Evolutionary conservation across 2,113 vertebrate species (phyloP).

Genomic region (Craseonycteris thonglongyai): DNA sequence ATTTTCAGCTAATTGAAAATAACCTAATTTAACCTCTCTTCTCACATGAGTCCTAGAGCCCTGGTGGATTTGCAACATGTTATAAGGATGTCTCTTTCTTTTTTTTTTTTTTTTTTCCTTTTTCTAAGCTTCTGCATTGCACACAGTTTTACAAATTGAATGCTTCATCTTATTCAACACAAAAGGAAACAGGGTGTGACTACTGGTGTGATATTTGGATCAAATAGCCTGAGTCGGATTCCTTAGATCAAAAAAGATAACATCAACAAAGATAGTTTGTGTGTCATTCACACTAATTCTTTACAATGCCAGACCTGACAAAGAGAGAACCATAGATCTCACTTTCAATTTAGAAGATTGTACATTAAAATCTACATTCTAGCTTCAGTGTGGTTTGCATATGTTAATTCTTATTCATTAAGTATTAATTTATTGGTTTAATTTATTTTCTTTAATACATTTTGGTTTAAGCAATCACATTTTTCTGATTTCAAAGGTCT

Average conservation of each 20-base stretch:
- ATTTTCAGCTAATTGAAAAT: slow-evolving; percentile 43
- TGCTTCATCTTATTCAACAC: neutral
- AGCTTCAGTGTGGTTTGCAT: neutral
- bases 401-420: slow-evolving; percentile 5
- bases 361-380: neutral
- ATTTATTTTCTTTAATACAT: too few species aligned
- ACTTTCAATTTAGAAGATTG: neutral
- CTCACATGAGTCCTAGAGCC: neutral
- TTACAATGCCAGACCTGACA: neutral
- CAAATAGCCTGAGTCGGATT: neutral
- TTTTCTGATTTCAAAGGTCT: neutral
- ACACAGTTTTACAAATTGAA: neutral
- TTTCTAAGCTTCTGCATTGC: neutral
- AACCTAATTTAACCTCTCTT: slow-evolving; percentile 47
- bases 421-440: neutral
- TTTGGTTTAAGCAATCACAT: neutral
- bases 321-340: neutral
- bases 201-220: neutral
- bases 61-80: neutral
- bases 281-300: neutral
- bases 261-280: neutral
- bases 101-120: neutral
- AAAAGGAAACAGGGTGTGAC: neutral
- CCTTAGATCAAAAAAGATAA: neutral
- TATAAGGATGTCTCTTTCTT: neutral